phyloP scores from a whole-genome alignment of 2,797 vertebrate species.

The Phoebastria nigripes region DNA sequence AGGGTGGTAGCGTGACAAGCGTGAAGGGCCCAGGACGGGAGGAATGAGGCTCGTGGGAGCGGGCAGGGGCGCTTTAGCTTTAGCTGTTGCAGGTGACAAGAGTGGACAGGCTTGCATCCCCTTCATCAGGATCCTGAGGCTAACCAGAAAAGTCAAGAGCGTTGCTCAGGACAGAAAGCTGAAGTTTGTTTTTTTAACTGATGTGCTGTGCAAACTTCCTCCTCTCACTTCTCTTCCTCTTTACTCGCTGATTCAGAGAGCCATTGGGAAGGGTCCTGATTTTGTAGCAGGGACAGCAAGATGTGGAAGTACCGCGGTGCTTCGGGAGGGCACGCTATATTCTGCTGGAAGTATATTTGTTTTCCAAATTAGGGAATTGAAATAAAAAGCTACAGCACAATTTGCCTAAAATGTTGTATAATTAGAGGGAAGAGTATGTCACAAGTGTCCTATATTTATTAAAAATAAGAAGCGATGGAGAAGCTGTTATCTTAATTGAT shows the following conservation, averaged over 20 bases:
- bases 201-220: neutral
- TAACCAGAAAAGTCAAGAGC: neutral
- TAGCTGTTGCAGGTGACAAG: neutral
- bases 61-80: no score
- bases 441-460: neutral
- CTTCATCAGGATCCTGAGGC: neutral
- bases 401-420: neutral
- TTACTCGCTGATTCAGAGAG: neutral
- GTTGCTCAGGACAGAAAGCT: neutral
- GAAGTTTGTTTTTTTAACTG: neutral
- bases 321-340: fast-evolving
- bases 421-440: neutral
- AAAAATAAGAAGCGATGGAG: neutral
- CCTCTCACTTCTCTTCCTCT: neutral
- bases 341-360: neutral
- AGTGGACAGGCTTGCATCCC: neutral
- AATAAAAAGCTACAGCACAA: neutral
- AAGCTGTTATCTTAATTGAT: neutral
- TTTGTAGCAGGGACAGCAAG: neutral
- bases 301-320: fast-evolving
- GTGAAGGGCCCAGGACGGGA: neutral
- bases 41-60: neutral
- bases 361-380: neutral
- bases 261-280: neutral
- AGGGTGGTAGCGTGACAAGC: neutral